Base-by-base conservation (phyloP, 2,888 invertebrate species). In the Acleris holmiana region DNA sequence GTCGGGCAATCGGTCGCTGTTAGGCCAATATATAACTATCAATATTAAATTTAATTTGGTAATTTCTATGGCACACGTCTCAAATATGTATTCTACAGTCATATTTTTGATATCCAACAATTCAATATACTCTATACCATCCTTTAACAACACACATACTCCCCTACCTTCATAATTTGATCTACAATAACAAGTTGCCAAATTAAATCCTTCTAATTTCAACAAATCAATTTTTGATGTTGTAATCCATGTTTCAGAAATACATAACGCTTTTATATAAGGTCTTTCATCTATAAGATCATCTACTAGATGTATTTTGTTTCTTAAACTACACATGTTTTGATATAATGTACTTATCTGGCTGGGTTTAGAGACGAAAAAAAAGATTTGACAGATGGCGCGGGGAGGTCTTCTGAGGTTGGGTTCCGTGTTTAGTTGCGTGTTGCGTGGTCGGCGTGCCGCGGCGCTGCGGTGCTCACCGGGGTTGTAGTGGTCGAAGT, bases 21-120 rank as follows among this genome's bases (percentile, higher is more conserved):
- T 41, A 6, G 67, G 66, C 69, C 71, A 69, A 18, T 73, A 73
- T 17, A 71, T 21, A n/a, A n/a, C 49, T 35, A 73, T 65, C 8
- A 71, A 8, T 19, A 73, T n/a, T 3, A 68, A 0, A 55, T 71
- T 67, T 7, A 29, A 2, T n/a, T 53, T 61, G 3, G 51, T 49
- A 18, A 73, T 46, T 35, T 62, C 59, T 2, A 69, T 56, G 13
- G 68, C 69, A 61, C 68, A 64, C 7, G 62, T 41, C 61, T 73
- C 73, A 47, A 71, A 55, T 10, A 71, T 54, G 19, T 58, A 67
- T 56, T 73, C 70, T 13, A 68, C 19, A 10, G 69, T 64, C 46
- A 68, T 17, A 17, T 21, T 54, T 19, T 19, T n/a, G 19, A 71
- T 66, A 59, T 69, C 69, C 8, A 35, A 23, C 46, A 59, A 17